Base-by-base conservation (phyloP, 1,140 invertebrate genomes). In the Scaptomyza graminum region DNA sequence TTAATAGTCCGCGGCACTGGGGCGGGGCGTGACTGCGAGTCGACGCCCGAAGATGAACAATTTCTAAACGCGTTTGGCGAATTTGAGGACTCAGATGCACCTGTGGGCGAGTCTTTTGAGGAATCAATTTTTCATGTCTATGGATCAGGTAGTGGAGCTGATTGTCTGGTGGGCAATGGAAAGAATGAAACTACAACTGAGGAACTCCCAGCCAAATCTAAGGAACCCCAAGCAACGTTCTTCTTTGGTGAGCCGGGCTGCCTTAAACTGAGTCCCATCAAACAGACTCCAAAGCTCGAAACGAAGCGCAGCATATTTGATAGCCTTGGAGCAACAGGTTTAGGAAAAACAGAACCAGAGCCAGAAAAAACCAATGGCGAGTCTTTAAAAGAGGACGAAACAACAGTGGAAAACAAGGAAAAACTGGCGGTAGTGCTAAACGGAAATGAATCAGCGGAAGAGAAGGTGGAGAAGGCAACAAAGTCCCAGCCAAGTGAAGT, bases 1-100 rank as follows among this genome's bases (percentile, higher is more conserved):
- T 94, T 96, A 93, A 90, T 95, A 76, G 93, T 97, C 3, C 94
- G 93, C 60, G 96, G 96, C 1, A 94, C 95, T 79, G 96, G 96
- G 8, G 94, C 94, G 39, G 96, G 96, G 1, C 94, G 93, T 51
- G 94, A 95, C 34, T 96, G 95, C 82, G 94, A 96, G 15, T 65
- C 66, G 0, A 34, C 22, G 16, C 72, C 72, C 25, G 65, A 62
- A 1, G 28, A 9, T 39, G 11, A 31, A 7, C 31, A 46, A 64
- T 66, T 70, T 28, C 5, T 57, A 39, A 8, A 3, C 5, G 11
- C 12, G 16, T 64, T 49, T 55, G 18, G 2, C 25, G 47, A 49
- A n/a, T 68, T 54, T 12, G 57, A 74, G 37, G 81, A 79, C 8
- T 74, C 90, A 37, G 91, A 61, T 25, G 47, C 92, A 3, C 92